These are phyloP conservation scores for Eciton burchellii DNA, from an alignment of 1,140 invertebrate genomes.

Conservation along the genomic window DNA sequence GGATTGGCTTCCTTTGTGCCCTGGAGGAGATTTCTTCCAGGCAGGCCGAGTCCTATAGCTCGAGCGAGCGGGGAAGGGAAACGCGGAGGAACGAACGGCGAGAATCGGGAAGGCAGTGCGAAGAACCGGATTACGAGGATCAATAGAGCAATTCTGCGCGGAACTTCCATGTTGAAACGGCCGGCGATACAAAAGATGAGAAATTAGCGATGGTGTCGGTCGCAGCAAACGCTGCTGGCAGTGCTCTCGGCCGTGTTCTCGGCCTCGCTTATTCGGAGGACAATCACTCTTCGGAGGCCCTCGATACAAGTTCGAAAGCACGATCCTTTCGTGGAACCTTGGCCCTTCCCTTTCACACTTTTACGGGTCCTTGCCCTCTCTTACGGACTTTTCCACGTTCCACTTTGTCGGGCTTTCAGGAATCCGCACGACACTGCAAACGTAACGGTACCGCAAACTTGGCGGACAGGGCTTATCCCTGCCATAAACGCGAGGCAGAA, in stretches of 20 bases:
- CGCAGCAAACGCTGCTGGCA: no score
- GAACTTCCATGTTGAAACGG: background rate
- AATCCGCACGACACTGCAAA: background rate
- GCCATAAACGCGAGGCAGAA: no score
- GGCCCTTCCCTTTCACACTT: conserved; percentile 9
- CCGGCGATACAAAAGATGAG: background rate
- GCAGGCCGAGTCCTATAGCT: background rate
- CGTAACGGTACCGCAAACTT: no score
- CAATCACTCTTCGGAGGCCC: background rate
- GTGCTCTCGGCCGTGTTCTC: no score
- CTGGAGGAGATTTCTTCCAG: background rate
- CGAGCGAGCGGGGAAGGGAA: background rate
- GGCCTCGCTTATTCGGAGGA: background rate
- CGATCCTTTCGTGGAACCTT: conserved; percentile 8
- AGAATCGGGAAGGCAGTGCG: background rate
- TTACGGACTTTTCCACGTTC: conserved; percentile 22
- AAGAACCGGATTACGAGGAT: conserved; percentile 8
- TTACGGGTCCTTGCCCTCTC: background rate
- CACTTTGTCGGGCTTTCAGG: conserved; percentile 16
- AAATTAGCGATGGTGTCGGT: conserved; percentile 20
- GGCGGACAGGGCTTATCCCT: no score
- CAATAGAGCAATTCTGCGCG: conserved; percentile 22
- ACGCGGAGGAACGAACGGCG: background rate
- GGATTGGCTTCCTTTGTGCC: conserved; percentile 29
- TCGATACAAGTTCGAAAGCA: conserved; percentile 36